A percentile compares a stretch with the other conserved stretches of the same genome.
phyloP scores from a whole-genome alignment of 2,797 vertebrate species.

The Anguilla anguilla region DNA sequence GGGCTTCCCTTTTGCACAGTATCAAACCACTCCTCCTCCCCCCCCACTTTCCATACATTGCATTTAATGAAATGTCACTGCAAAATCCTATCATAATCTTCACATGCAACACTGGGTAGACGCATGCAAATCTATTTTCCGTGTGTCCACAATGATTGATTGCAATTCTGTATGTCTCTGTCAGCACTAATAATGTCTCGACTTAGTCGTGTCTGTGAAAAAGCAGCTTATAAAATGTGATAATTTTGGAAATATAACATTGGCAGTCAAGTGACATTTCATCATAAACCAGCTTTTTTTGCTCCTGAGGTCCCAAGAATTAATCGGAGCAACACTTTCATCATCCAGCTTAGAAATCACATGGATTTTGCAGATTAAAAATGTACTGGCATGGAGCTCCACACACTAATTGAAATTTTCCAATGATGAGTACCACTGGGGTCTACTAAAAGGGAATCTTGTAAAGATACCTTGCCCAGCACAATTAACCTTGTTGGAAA shows the following conservation, averaged over 20 bases:
- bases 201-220: not conserved
- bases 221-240: conserved; percentile 8
- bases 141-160: not conserved
- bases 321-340: conserved; percentile 55
- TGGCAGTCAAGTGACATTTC: not conserved
- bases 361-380: conserved; percentile 53
- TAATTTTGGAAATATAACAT: conserved; percentile 24
- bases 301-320: conserved; percentile 46
- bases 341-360: conserved; percentile 53
- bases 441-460: not conserved
- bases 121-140: not conserved
- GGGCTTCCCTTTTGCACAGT: not conserved
- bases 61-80: not conserved
- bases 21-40: not conserved
- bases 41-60: not conserved
- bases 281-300: conserved; percentile 45
- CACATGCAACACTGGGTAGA: not conserved
- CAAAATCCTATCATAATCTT: not conserved
- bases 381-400: not conserved
- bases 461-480: not conserved
- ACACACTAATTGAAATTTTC: not conserved
- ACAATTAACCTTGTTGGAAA: not conserved
- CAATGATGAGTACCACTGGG: not conserved
- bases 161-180: not conserved
- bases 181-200: not conserved